phyloP scores from a whole-genome alignment of 2,113 vertebrate genomes.

The Felis catus region F.catus_Fca126_mat1.0 CM031420.1:152547501-152548000 shows the following conservation, averaged over 20 bases:
- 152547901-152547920: background rate
- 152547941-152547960: background rate
- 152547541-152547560: background rate
- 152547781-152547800: background rate
- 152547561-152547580: background rate
- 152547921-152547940: background rate
- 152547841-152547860: background rate
- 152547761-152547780: background rate
- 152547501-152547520: background rate
- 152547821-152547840: background rate
- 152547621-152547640: background rate
- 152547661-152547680: background rate
- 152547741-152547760: background rate
- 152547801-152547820: background rate
- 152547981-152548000: background rate
- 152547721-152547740: background rate
- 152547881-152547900: background rate
- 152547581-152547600: background rate
- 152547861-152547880: background rate
- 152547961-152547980: constrained; percentile 46
- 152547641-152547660: background rate
- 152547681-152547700: background rate
- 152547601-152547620: background rate
- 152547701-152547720: background rate
- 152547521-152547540: background rate